phyloP scores from a whole-genome alignment of 2,113 vertebrate species.

The Galemys pyrenaicus region DNA sequence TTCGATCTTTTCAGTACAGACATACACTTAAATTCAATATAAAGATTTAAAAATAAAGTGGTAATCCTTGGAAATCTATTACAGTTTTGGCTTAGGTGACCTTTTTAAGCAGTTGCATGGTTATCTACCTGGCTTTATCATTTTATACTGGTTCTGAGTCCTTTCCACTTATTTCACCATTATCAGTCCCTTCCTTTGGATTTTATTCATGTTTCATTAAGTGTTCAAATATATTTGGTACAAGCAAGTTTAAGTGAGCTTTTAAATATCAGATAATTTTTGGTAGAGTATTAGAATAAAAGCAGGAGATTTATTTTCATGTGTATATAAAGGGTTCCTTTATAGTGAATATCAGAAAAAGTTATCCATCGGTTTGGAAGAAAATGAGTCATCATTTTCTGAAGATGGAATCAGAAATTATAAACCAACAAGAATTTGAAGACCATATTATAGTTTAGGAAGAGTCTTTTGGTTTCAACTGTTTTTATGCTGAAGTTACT shows the following conservation, averaged over 20 bases:
- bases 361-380: not conserved
- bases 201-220: not conserved
- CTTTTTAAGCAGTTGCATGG: not conserved
- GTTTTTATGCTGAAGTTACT: not conserved
- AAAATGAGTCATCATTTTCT: conserved; percentile 40
- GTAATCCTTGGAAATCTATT: not conserved
- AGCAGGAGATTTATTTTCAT: not conserved
- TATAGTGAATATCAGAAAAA: not conserved
- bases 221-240: not conserved
- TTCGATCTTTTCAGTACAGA: not conserved
- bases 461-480: conserved; percentile 12
- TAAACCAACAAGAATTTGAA: conserved; percentile 1
- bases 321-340: not conserved
- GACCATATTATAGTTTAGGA: not conserved
- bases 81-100: not conserved
- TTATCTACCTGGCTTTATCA: not conserved
- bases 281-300: not conserved
- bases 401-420: not conserved
- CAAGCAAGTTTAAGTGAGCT: not conserved
- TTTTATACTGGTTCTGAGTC: not conserved
- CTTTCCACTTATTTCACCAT: conserved; percentile 3
- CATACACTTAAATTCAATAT: not conserved
- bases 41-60: not conserved
- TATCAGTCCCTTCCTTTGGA: not conserved
- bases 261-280: conserved; percentile 10